Base-by-base conservation (phyloP, 2,888 invertebrate genomes). In the Pecten maximus region DNA sequence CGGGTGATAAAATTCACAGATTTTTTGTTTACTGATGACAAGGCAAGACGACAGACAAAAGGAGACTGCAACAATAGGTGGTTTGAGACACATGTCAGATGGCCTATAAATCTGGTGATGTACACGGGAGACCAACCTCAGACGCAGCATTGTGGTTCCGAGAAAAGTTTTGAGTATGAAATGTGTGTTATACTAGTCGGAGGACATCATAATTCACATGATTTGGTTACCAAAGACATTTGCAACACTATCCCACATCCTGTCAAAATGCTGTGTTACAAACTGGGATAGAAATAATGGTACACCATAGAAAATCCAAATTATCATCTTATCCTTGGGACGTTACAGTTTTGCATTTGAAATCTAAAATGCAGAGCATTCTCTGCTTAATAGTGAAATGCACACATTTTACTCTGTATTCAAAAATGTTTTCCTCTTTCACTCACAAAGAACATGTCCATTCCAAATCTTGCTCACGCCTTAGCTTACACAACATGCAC, bases 351-450 rank as follows among this genome's bases (percentile, higher is more conserved):
- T 54, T 44, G 44, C 44, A 44, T 44, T 44, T 54, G 50, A 54
- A 54, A 54, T 54, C 35, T 3, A 35, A 28, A 2, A 74, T 28
- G 28, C 28, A 74, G 28, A 28, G 28, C n/a, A 74, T 74, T 23
- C 74, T 74, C 74, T 74, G 74, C 74, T 74, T 74, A 74, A 74
- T 74, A 74, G 23, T 35, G 74, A 28, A 74, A 74, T 74, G 74
- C 28, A 28, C 35, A 74, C 74, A 23, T 74, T 74, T 28, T 74
- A 23, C 35, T 74, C 74, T 28, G 28, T 74, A 28, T 28, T 74
- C 74, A 35, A 35, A 54, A 74, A 28, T 35, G 74, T 74, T 74
- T 35, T 74, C 35, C 74, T 35, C 74, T 35, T 74, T 35, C 74
- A 44, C 12, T 44, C 44, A 44, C 44, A 44, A 44, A 44, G 44